Percentiles rank a stretch among this genome's conserved stretches.
Conservation (phyloP, 1,140 invertebrate genomes). For the Pogonus chalceus region DNA sequence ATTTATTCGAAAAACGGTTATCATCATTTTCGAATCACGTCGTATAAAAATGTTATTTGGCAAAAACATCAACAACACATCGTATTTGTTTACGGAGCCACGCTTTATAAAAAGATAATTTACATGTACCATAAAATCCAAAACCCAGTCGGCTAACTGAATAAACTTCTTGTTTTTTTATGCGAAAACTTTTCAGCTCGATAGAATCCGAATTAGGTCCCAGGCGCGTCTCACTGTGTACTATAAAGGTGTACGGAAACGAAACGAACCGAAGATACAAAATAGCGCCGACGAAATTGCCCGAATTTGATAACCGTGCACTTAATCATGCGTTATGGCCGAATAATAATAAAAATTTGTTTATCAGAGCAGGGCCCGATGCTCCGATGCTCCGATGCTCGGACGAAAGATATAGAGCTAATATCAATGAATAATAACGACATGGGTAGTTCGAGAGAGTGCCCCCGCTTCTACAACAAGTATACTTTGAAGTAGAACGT, state of each 20-base stretch:
- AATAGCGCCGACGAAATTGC: background rate
- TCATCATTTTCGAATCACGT: too few species aligned
- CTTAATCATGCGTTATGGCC: slow-evolving; percentile 1
- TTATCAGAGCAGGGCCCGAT: background rate
- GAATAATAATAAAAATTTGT: slow-evolving; percentile 3
- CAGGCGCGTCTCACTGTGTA: background rate
- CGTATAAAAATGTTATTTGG: too few species aligned
- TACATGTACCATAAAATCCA: too few species aligned
- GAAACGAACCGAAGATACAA: slow-evolving; percentile 1
- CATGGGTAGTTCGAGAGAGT: too few species aligned
- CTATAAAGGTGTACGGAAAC: background rate
- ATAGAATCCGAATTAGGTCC: slow-evolving; percentile 1
- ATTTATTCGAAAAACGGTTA: too few species aligned
- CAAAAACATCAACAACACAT: too few species aligned
- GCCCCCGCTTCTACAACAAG: too few species aligned
- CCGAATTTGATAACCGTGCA: background rate
- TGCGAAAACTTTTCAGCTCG: background rate
- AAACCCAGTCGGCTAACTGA: background rate
- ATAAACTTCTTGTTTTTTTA: slow-evolving; percentile 3
- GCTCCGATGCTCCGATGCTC: too few species aligned
- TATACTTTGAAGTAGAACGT: too few species aligned
- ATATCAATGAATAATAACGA: background rate
- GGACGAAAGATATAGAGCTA: background rate
- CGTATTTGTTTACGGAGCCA: too few species aligned
- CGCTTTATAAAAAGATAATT: too few species aligned